phyloP scores from a whole-genome alignment of 2,113 vertebrate species.

The Macrotis lagotis region DNA sequence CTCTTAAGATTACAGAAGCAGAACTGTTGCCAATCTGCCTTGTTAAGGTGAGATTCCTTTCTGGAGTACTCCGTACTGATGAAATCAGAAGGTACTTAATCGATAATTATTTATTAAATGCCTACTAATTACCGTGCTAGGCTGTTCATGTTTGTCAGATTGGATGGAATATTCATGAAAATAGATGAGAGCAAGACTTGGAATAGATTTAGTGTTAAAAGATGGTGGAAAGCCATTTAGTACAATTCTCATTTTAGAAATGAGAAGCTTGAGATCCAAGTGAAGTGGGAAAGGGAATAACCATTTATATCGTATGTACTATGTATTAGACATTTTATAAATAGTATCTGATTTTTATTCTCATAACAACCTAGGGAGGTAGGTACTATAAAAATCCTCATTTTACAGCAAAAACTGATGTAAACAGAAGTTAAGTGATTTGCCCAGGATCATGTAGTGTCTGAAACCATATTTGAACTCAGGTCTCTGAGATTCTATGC shows the following conservation, averaged over 20 bases:
- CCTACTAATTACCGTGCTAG: not conserved
- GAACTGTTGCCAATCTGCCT: not conserved
- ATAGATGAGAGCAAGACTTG: not conserved
- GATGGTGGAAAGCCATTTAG: not conserved
- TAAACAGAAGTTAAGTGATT: not conserved
- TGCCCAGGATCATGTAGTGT: not conserved
- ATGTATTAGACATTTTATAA: not conserved
- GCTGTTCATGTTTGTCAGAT: not conserved
- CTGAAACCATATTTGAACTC: not conserved
- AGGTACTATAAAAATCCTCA: not conserved
- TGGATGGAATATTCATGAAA: not conserved
- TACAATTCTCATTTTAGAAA: not conserved
- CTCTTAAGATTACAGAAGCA: not conserved
- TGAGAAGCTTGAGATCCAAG: not conserved
- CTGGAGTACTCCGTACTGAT: not conserved
- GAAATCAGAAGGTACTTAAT: no score
- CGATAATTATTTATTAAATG: not conserved
- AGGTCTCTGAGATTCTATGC: not conserved
- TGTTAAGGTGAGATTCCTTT: not conserved
- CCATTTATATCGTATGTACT: not conserved
- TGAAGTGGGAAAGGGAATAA: not conserved
- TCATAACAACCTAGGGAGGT: not conserved
- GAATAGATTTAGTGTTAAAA: not conserved
- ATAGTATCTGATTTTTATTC: not conserved
- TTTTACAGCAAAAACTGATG: not conserved